Base-by-base conservation (phyloP, 2,113 vertebrate species). In the Tonatia bakeri region DNA sequence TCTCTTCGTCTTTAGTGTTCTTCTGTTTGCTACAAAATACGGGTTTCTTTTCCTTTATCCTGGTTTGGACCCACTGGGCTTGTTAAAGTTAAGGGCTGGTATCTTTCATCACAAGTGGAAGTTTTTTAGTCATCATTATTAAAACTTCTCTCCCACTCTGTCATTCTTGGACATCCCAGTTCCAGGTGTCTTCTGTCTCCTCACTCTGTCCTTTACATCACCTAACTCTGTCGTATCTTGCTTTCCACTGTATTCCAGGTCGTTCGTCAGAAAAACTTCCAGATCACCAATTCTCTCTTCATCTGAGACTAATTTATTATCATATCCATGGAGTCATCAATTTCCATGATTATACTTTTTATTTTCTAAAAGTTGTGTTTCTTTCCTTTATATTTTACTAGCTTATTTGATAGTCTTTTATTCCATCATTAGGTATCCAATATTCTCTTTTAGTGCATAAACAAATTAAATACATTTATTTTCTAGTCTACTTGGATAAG, bases 191-290 rank as follows among this genome's bases (percentile, higher is more conserved):
- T 45, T 38, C 9, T 36, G 14, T 76, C n/a, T 69, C 50, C 50
- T 65, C 47, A 69, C 20, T 82, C 59, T 40, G 7, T 56, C 54
- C 56, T 72, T 64, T 45, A 70, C 5, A 33, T 73, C 67, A 61
- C 33, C 75, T 72, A 33, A 61, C 45, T 81, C 70, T 84, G 47
- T 61, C 47, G 52, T 75, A 52, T 26, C n/a, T 90, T 76, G 9
- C 65, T 92, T 47, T 56, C 70, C 38, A n/a, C 31, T 69, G 12
- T 61, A 86, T 81, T 82, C 81, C 31, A 82, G 56, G 31, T 70
- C 59, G 93, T 87, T 95, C 87, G 81, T 92, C 75, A 90, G 67
- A 64, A 31, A 50, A 92, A 76, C 65, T 75, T 93, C 24, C 50
- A 70, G 20, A 90, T 54, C n/a, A 61, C 28, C 54, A 86, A 75